A percentile compares a stretch with the other conserved stretches of the same genome.
Conservation (phyloP, 2,113 vertebrate species). For the Tupaia chinensis region DNA sequence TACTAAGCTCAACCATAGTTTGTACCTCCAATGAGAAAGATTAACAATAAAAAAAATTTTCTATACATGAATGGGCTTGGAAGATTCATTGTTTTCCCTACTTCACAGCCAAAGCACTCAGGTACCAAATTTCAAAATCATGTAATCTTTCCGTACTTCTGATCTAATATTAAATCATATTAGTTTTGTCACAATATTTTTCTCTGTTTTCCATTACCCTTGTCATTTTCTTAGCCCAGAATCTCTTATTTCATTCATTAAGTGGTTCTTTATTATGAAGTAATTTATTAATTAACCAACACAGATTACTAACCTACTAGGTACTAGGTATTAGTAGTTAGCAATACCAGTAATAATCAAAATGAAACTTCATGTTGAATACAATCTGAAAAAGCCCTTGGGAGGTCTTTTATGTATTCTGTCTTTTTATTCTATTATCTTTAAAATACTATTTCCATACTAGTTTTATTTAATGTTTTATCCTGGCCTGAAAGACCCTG, state of each 20-base stretch:
- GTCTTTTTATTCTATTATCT: not conserved
- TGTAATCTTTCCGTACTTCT: not conserved
- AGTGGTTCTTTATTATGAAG: not conserved
- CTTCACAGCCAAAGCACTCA: not conserved
- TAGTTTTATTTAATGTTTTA: not conserved
- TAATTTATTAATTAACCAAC: constrained; percentile 17
- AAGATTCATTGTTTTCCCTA: not conserved
- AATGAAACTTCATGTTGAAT: not conserved
- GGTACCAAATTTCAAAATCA: not conserved
- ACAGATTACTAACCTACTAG: not conserved
- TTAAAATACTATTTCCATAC: not conserved
- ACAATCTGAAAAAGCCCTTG: not conserved
- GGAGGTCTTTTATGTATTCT: not conserved
- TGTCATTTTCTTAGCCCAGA: not conserved
- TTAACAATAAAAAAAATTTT: not conserved
- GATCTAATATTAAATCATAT: not conserved
- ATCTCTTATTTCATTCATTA: not conserved
- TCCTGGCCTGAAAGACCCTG: not conserved
- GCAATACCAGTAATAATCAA: not conserved
- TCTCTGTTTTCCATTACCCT: not conserved
- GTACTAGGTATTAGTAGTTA: not conserved
- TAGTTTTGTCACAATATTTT: not conserved
- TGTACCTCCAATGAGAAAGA: not conserved
- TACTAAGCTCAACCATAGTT: not conserved
- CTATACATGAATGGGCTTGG: not conserved